Percentiles rank a stretch among this genome's conserved stretches.
These are phyloP conservation scores for Pachymerium ferrugineum DNA, from an alignment of 2,888 invertebrate genomes.

Conservation along the genomic window DNA sequence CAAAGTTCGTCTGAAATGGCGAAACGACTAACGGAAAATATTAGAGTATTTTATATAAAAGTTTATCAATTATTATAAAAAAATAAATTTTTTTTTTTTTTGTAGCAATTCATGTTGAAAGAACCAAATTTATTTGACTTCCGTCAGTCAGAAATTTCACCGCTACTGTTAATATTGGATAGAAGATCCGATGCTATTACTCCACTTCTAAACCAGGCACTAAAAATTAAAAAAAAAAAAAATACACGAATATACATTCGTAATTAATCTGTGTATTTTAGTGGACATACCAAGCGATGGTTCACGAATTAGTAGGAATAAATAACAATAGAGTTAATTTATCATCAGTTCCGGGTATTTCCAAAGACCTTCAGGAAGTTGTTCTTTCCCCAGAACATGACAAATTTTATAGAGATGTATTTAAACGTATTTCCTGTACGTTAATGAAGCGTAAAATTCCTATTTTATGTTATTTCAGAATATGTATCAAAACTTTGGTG, in stretches of 20 bases:
- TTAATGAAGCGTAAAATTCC: neutral
- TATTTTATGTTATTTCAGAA: conserved; percentile 56
- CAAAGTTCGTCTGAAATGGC: conserved; percentile 80
- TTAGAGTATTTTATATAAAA: conserved; percentile 53
- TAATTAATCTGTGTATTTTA: no score
- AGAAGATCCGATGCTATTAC: conserved; percentile 92
- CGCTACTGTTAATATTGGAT: conserved; percentile 83
- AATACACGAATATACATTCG: neutral
- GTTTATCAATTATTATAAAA: neutral
- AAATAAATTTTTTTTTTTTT: conserved; percentile 32
- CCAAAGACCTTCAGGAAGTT: conserved; percentile 84
- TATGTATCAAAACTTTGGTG: conserved; percentile 93
- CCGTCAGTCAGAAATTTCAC: conserved; percentile 62
- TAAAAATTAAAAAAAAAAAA: neutral
- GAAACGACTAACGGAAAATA: conserved; percentile 74
- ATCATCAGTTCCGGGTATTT: conserved; percentile 72
- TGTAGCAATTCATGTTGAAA: conserved; percentile 70
- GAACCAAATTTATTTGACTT: conserved; percentile 85
- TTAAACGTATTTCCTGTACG: conserved; percentile 36
- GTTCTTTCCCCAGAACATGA: conserved; percentile 93
- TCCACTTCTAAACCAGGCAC: conserved; percentile 80
- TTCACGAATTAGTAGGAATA: conserved; percentile 91
- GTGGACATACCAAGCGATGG: conserved; percentile 99
- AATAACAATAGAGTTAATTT: conserved; percentile 90
- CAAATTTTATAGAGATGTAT: conserved; percentile 87